Evolutionary conservation across 2,797 vertebrate genomes (phyloP).

Genomic region (Alcedo quadribrachys): DNA sequence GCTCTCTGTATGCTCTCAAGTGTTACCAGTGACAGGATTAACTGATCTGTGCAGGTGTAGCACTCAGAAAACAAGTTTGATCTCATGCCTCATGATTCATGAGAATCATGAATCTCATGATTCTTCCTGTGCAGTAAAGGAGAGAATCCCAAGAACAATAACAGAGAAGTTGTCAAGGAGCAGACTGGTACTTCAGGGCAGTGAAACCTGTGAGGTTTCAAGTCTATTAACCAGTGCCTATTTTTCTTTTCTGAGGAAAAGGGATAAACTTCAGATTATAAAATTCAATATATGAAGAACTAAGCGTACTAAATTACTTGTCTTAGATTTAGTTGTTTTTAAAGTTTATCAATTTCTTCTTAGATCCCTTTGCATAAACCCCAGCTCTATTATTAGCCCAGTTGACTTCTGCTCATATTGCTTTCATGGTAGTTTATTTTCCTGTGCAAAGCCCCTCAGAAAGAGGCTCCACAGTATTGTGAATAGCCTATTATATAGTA

Average conservation of each 20-base stretch:
- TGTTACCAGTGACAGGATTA: neutral
- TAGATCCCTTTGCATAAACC: neutral
- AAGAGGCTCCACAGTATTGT: neutral
- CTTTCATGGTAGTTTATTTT: neutral
- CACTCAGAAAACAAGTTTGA: neutral
- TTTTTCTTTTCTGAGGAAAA: neutral
- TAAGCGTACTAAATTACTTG: neutral
- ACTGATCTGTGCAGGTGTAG: neutral
- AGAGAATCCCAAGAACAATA: neutral
- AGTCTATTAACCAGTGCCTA: rapidly evolving
- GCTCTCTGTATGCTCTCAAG: neutral
- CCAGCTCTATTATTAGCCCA: neutral
- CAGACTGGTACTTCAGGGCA: neutral
- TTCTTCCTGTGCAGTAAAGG: neutral
- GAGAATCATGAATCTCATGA: neutral
- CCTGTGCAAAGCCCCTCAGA: neutral
- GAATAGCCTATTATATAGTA: neutral
- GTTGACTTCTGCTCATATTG: neutral
- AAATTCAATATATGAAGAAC: neutral
- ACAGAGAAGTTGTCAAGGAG: neutral
- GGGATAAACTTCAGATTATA: neutral
- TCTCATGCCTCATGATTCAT: neutral
- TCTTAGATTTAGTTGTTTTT: neutral
- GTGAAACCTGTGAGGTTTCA: neutral
- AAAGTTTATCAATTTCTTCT: neutral